Evolutionary conservation across 1,140 invertebrate genomes (phyloP).

Genomic region (Drosophila baimaii): DNA sequence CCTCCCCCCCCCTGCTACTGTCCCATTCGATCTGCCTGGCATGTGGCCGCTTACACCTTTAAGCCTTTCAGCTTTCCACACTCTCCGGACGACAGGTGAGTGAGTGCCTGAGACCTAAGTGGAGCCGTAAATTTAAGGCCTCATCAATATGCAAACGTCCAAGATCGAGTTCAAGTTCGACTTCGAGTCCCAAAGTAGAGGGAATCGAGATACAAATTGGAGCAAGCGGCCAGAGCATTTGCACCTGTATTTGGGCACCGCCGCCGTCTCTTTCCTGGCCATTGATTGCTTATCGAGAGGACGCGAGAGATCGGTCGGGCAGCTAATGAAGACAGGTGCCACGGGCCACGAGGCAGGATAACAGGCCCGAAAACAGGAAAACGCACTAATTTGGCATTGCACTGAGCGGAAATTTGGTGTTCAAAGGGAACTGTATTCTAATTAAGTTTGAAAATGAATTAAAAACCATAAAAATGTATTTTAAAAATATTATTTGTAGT

Average conservation of each 20-base stretch:
- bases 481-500: no score
- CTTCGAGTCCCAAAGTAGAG: neutral
- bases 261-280: slow-evolving; percentile 1
- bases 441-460: no score
- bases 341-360: slow-evolving; percentile 14
- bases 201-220: slow-evolving; percentile 45
- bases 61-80: slow-evolving; percentile 16
- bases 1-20: slow-evolving; percentile 14
- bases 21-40: slow-evolving; percentile 22
- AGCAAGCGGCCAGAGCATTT: slow-evolving; percentile 45
- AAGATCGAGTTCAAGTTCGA: slow-evolving; percentile 1
- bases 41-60: neutral
- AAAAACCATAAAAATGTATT: no score
- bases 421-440: no score
- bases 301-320: slow-evolving; percentile 31
- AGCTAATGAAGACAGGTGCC: slow-evolving; percentile 78
- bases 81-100: neutral
- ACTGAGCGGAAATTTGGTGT: slow-evolving; percentile 1
- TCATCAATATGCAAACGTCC: slow-evolving; percentile 52
- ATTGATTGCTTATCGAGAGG: slow-evolving; percentile 69
- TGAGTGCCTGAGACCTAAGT: slow-evolving; percentile 28
- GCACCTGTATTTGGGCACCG: slow-evolving; percentile 60
- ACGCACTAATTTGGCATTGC: slow-evolving; percentile 2
- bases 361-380: slow-evolving; percentile 13
- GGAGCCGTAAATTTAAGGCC: slow-evolving; percentile 14